A percentile compares a stretch with the other conserved stretches of the same genome.
These are phyloP conservation scores for Sarcophaga variegata DNA, from an alignment of 2,888 invertebrate genomes.

Conservation along the genomic window DNA sequence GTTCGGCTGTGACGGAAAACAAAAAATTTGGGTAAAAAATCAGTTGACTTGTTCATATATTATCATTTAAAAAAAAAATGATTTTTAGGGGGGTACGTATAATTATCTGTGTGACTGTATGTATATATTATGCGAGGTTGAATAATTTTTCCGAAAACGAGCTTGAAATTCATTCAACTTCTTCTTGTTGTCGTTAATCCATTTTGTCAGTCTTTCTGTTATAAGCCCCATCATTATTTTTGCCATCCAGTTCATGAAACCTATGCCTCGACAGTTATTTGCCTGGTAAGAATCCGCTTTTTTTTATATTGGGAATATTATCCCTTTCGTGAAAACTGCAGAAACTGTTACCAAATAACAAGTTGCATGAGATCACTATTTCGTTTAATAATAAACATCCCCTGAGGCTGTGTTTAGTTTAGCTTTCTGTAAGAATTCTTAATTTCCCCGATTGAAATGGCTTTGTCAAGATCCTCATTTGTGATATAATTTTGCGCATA, in stretches of 20 bases:
- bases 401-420: background rate
- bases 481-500: background rate
- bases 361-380: background rate
- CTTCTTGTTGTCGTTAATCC: background rate
- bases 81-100: too few relatives aligned
- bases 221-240: slow-evolving; percentile 17
- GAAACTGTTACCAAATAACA: background rate
- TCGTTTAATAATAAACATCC: background rate
- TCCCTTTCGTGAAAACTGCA: background rate
- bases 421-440: background rate
- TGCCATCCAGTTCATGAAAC: slow-evolving; percentile 17
- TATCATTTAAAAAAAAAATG: too few relatives aligned
- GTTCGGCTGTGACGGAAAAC: too few relatives aligned
- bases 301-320: slow-evolving; percentile 18
- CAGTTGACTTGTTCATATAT: too few relatives aligned
- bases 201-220: slow-evolving; percentile 3
- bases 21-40: too few relatives aligned
- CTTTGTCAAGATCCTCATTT: background rate
- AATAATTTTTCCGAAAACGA: slow-evolving; percentile 1
- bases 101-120: too few relatives aligned
- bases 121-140: slow-evolving; percentile 12
- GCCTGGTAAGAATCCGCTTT: background rate
- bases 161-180: slow-evolving; percentile 27
- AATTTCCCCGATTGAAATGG: background rate
- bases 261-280: slow-evolving; percentile 21